Evolutionary conservation across 2,113 vertebrate species (phyloP), one percentile per base, ranked within the genome.

Genomic region (Scopus umbretta): DNA sequence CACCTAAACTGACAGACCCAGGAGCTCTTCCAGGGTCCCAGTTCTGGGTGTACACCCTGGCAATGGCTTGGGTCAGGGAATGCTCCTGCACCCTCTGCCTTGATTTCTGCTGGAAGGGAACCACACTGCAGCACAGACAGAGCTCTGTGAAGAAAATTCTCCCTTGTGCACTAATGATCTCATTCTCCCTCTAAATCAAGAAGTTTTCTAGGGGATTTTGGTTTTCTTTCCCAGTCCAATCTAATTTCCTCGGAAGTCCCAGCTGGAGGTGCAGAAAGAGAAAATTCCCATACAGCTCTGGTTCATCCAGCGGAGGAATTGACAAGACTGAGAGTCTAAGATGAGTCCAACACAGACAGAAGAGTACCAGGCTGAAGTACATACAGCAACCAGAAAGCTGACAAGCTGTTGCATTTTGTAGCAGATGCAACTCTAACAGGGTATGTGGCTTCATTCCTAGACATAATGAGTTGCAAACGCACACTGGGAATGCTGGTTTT

Each of bases 321-420:
- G 80, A 83, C 81, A 88, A 82, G 90, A 40, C 62, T 65, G 65
- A 80, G 73, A 61, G 16, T 36, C 68, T 74, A 68, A 78, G 65
- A 90, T 38, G 59, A 83, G 56, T 55, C 38, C 80, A 86, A 42
- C 43, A 50, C 23, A 88, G 82, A 66, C 75, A 96, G 90, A 75
- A 92, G 43, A 95, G 68, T 83, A 95, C 75, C 86, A 96, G 88
- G 80, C 78, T 84, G 74, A 93, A 80, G 56, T 40, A 80, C 65
- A 59, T 61, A 65, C 70, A 80, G 88, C 85, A 88, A 96, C 40
- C 82, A 86, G 70, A 96, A 95, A 97, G 56, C 82, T 92, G 88
- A 96, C 95, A 96, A 90, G 93, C 94, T 95, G 92, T 90, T 95
- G 90, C 20, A 83, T 86, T 96, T 95, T 92, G 87, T 95, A 94